These are phyloP conservation scores for Pedionomus torquatus DNA, from an alignment of 2,113 vertebrate species.

Conservation along the genomic window DNA sequence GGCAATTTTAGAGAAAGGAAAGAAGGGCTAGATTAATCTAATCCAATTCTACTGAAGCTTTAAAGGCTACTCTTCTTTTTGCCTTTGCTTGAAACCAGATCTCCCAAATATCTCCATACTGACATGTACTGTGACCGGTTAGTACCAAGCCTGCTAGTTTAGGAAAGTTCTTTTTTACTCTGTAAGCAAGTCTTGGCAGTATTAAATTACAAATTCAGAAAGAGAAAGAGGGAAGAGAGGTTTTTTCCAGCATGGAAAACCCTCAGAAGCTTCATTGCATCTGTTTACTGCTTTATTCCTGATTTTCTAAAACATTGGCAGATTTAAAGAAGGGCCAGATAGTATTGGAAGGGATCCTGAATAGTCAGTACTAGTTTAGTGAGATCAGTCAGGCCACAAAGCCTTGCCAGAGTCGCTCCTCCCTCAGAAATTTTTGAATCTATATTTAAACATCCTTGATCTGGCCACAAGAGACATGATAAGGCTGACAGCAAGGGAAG, in stretches of 20 bases:
- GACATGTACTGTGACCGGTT: neutral
- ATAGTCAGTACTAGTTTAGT: slow-evolving; percentile 7
- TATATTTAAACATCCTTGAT: slow-evolving; percentile 55
- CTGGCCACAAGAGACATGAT: neutral
- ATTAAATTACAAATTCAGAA: neutral
- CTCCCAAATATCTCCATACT: neutral
- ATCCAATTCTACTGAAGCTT: neutral
- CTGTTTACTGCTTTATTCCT: neutral
- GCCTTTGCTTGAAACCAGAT: neutral
- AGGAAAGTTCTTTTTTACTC: neutral
- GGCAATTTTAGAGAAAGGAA: neutral
- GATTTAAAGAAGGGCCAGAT: neutral
- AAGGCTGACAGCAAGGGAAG: neutral
- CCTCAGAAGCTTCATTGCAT: neutral
- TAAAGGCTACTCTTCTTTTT: neutral
- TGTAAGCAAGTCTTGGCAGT: neutral
- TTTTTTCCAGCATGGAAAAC: neutral
- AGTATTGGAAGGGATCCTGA: slow-evolving; percentile 6
- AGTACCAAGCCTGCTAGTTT: neutral
- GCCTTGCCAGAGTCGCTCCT: slow-evolving; percentile 38
- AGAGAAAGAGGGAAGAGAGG: neutral
- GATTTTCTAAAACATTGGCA: neutral
- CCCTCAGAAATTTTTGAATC: slow-evolving; percentile 46
- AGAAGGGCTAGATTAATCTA: neutral
- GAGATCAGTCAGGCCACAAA: slow-evolving; percentile 15